These are phyloP conservation scores for Bursaphelenchus okinawaensis DNA, from an alignment of 2,888 invertebrate genomes.

Conservation along the genomic window DNA sequence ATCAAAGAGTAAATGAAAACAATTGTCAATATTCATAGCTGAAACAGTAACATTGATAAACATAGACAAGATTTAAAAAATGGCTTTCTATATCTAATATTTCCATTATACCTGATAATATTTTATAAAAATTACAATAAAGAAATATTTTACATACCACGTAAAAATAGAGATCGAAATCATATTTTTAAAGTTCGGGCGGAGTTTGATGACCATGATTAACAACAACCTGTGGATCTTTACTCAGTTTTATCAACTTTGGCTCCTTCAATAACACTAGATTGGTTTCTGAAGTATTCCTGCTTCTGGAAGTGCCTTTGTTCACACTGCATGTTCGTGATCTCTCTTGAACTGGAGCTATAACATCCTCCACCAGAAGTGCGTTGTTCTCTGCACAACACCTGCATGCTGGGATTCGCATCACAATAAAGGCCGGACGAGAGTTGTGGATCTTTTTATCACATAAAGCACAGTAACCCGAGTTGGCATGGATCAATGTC, in stretches of 20 bases:
- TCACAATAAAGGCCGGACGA: constrained; percentile 46
- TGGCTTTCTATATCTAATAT: too few species aligned
- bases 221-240: background rate
- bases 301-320: background rate
- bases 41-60: too few species aligned
- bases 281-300: background rate
- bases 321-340: background rate
- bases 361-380: constrained; percentile 34
- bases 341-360: background rate
- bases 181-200: too few species aligned
- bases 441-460: constrained; percentile 43
- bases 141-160: too few species aligned
- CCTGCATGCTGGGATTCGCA: constrained; percentile 48
- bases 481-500: background rate
- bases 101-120: too few species aligned
- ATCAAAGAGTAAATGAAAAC: too few species aligned
- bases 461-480: constrained; percentile 42
- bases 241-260: background rate
- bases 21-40: too few species aligned
- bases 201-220: too few species aligned
- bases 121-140: too few species aligned
- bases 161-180: too few species aligned
- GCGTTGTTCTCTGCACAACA: constrained; percentile 40
- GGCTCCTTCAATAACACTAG: background rate
- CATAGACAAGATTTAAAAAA: too few species aligned